Evolutionary conservation across 1,140 invertebrate genomes (phyloP).

Genomic region (Heliothis virescens): DNA sequence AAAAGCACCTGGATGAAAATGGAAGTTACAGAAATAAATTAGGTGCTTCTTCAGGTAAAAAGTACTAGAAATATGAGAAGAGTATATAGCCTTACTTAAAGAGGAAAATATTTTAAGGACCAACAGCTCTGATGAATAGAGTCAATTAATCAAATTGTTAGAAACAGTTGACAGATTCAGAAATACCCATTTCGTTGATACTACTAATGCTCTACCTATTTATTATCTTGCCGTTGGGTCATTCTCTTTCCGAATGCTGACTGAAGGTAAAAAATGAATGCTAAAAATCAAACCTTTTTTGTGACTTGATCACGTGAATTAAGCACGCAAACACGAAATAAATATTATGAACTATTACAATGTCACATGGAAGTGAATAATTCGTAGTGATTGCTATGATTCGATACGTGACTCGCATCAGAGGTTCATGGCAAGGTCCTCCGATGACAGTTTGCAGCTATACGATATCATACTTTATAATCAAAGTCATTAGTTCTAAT

Average conservation of each 20-base stretch:
- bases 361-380: slow-evolving; percentile 66
- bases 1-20: not conserved
- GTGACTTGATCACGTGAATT: not conserved
- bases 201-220: not conserved
- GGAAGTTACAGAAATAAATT: not conserved
- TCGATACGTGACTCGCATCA: slow-evolving; percentile 73
- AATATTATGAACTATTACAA: slow-evolving; percentile 56
- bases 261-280: not conserved
- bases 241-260: not conserved
- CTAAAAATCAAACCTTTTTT: not conserved
- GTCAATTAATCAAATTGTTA: too few species aligned
- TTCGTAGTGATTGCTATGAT: slow-evolving; percentile 76
- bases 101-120: too few species aligned
- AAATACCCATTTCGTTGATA: too few species aligned
- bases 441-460: slow-evolving; percentile 24
- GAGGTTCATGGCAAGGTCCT: slow-evolving; percentile 66
- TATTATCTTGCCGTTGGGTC: not conserved
- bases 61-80: too few species aligned
- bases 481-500: slow-evolving; percentile 49
- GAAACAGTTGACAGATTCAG: too few species aligned
- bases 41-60: too few species aligned
- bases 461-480: slow-evolving; percentile 54
- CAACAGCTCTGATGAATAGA: too few species aligned
- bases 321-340: slow-evolving; percentile 27
- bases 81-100: too few species aligned